Evolutionary conservation across 1,140 invertebrate genomes (phyloP), one percentile per base, ranked within the genome.

Genomic region (Bradysia coprophila): DNA sequence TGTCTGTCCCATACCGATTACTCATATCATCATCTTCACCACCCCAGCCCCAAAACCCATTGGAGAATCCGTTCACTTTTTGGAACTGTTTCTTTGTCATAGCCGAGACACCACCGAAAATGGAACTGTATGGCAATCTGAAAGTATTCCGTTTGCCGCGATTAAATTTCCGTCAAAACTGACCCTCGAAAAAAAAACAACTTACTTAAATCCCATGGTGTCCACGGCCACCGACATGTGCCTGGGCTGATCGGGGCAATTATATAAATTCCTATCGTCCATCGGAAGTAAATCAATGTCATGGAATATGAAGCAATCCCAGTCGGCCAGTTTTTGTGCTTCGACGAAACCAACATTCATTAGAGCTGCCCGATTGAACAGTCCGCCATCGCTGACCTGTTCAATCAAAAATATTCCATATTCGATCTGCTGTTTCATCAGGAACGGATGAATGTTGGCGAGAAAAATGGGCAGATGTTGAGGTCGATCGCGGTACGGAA

Each of bases 381-480:
- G 68, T 8, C 69, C 70, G n/a, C n/a, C n/a, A 40, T 76, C 80
- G 64, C 63, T 76, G 61, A 69, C 69, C 62, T 95, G 91, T 64
- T 96, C 92, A n/a, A 95, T 71, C n/a, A 96, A 75, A 61, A 87
- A 92, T 51, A 97, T 90, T 47, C 80, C 78, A 65, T 96, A 97
- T 54, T 92, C 83, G 40, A 95, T 71, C 61, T 87, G 78, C 62
- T 97, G 92, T 46, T 78, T 75, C 61, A 86, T 79, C 21, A 96
- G 67, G 49, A 95, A 80, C 19, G 88, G 87, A 63, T 95, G 88
- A 55, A 96, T 77, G 62, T 93, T 84, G 52, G 82, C 77, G 8
- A 93, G 66, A 52, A 94, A 81, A 38, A 79, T 69, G 41, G 75
- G 69, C 31, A 96, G 70, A 63, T 96, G 91, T 47, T 78, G 73